Evolutionary conservation across 2,888 invertebrate genomes (phyloP), one percentile per base, ranked within the genome.

Genomic region (Willowsia nigromaculata): DNA sequence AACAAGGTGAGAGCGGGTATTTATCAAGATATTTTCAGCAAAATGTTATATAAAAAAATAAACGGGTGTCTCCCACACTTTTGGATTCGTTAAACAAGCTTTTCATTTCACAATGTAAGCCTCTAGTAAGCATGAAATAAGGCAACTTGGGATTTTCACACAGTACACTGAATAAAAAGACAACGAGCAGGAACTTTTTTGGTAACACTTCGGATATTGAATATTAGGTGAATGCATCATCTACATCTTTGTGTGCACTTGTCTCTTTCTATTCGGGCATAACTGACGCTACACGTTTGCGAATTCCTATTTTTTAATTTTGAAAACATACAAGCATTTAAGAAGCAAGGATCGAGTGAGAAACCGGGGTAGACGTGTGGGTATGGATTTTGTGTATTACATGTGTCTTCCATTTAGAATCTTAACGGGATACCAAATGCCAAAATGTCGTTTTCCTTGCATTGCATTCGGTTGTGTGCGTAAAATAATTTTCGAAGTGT

Each of bases 211-310:
- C 11, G 13, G 43, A 9, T 40, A 80, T 80, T 59, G 4, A 27
- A 59, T 25, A 50, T 25, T n/a, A 43, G 47, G 7, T 33, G 13
- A 4, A 56, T 50, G 56, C 78, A 25, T 62, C 37, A 81, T 15
- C 53, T 53, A 30, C 56, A 59, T 59, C 13, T 43, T 65, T 43
- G 37, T 40, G 15, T 27, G 18, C 53, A 43, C 7, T 30, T 33
- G 33, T 65, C 33, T 56, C 33, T 59, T 40, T 65, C 87, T 86
- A 56, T 87, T 87, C 81, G 81, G 40, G 81, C 68, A 80, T 87
- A 71, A 87, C 81, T 37, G 68, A 76, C 56, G 56, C 9, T 62
- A 25, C 56, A 47, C 62, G 86, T 81, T 87, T 15, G 87, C 87
- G 27, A 87, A 87, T 87, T 87, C 87, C 71, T 33, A 27, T 40